Conservation (phyloP, 2,888 invertebrate species). For the Drosophila demipolita region DNA sequence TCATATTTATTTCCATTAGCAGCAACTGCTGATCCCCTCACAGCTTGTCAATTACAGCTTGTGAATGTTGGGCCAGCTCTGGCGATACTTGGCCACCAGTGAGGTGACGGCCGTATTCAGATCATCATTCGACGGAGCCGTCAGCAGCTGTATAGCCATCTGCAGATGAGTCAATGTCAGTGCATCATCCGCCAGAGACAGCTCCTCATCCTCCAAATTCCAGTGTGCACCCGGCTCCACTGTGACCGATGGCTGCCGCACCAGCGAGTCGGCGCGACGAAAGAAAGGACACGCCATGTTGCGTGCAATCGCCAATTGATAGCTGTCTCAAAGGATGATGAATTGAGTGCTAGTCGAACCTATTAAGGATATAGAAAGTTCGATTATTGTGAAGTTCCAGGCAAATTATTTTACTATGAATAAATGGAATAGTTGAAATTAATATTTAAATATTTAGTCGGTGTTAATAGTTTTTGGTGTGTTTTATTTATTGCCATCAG, state of each 20-base stretch:
- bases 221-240: slow-evolving; percentile 80
- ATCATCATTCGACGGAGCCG: slow-evolving; percentile 91
- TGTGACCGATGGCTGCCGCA: slow-evolving; percentile 83
- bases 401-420: background rate
- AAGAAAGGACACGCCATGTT: slow-evolving; percentile 85
- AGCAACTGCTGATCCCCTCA: background rate
- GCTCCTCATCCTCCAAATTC: slow-evolving; percentile 84
- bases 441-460: background rate
- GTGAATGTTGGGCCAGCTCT: slow-evolving; percentile 85
- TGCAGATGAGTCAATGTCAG: slow-evolving; percentile 90
- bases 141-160: slow-evolving; percentile 92
- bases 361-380: slow-evolving; percentile 8
- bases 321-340: slow-evolving; percentile 6
- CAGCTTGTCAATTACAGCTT: slow-evolving; percentile 79
- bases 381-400: slow-evolving; percentile 4
- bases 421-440: background rate
- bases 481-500: background rate
- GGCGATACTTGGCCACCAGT: slow-evolving; percentile 88
- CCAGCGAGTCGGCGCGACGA: slow-evolving; percentile 82
- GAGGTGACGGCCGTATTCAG: slow-evolving; percentile 89
- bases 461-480: background rate
- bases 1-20: background rate
- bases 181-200: slow-evolving; percentile 84
- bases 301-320: slow-evolving; percentile 48
- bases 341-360: background rate